Percentiles rank a stretch among this genome's conserved stretches.
phyloP scores from a whole-genome alignment of 2,888 invertebrate genomes.

The Miltochrista miniata region DNA sequence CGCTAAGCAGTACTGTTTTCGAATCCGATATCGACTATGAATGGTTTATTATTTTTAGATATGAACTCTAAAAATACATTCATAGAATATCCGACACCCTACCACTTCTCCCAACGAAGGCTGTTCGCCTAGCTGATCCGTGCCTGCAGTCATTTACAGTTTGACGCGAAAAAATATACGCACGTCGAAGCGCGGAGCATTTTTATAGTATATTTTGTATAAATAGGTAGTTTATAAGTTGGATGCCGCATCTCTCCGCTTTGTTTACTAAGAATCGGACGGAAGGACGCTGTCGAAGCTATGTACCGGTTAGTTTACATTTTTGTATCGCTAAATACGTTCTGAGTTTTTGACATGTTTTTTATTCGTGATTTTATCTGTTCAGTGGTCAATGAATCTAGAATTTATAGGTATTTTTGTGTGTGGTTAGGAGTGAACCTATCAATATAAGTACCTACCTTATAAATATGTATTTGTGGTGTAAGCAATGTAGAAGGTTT shows the following conservation, averaged over 20 bases:
- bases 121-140: constrained; percentile 25
- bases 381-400: not conserved
- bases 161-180: constrained; percentile 55
- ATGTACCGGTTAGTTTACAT: constrained; percentile 74
- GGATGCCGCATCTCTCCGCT: constrained; percentile 48
- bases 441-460: not conserved
- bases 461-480: no score
- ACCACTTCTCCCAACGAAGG: constrained; percentile 37
- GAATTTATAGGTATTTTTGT: not conserved
- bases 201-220: constrained; percentile 55
- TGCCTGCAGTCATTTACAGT: constrained; percentile 44
- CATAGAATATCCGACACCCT: constrained; percentile 45
- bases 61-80: constrained; percentile 21
- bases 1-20: no score
- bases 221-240: constrained; percentile 66
- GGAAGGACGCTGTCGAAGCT: constrained; percentile 40
- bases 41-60: constrained; percentile 6
- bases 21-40: no score
- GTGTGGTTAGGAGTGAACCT: not conserved
- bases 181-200: constrained; percentile 4
- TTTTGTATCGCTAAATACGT: constrained; percentile 40
- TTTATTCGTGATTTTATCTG: not conserved
- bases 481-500: no score
- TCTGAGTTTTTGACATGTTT: constrained; percentile 11
- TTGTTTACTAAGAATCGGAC: constrained; percentile 50